Base-by-base conservation (phyloP, 2,113 vertebrate genomes). In the Psilopsiagon aurifrons region DNA sequence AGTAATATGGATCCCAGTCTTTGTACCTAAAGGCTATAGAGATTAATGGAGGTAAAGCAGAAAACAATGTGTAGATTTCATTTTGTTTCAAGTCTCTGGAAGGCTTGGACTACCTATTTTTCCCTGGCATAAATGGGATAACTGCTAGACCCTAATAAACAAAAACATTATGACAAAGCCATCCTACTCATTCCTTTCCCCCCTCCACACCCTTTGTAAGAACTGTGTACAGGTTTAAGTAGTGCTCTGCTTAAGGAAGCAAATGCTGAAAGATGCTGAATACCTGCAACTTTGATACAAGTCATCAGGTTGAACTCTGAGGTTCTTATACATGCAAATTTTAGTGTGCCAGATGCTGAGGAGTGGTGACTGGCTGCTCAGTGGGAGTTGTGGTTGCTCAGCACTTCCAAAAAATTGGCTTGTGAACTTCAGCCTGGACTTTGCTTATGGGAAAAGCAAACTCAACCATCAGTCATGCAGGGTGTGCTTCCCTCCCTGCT, bases 321-420 rank as follows among this genome's bases (percentile, higher is more conserved):
- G 67, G 52, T 90, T 83, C 49, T 94, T 66, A 29, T 13, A 23
- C 31, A 24, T 37, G 46, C 85, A 83, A 60, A 83, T 67, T 55
- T 43, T 57, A 20, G 62, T 5, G 0, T 73, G 77, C 68, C 82
- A 91, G 59, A 41, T 94, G 86, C 88, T 94, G 91, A 92, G 55
- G 16, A 92, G 68, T 67, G 83, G 69, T 86, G 71, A 95, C 60
- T 31, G 57, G 83, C 41, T 94, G 41, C 49, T 83, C 79, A 64
- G 82, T 88, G 79, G 92, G 83, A 95, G 64, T 67, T 93, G 85
- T 43, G 90, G 60, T 44, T 92, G 73, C 83, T 95, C 92, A 90
- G 86, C 86, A 94, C 66, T 62, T 93, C 83, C 91, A 57, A 4
- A 81, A 67, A 78, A 29, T 7, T 90, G 83, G 43, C 76, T 33